Percentiles rank a stretch among this genome's conserved stretches.
Evolutionary conservation across 2,113 vertebrate genomes (phyloP).

Genomic region (Pachyramphus minor): DNA sequence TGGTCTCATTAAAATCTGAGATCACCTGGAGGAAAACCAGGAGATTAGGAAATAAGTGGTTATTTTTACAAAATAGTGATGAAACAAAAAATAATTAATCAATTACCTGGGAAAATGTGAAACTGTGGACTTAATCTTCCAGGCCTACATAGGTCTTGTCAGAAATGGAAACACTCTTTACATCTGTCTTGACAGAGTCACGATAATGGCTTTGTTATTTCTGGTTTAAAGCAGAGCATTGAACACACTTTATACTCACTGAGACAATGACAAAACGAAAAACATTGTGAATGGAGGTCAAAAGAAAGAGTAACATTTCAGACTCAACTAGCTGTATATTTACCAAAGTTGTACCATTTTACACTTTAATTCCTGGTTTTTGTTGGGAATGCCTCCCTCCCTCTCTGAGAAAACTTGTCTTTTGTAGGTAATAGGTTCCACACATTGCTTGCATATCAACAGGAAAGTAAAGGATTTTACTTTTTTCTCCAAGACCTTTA

Average conservation of each 20-base stretch:
- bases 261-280: background rate
- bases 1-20: background rate
- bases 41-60: background rate
- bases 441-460: background rate
- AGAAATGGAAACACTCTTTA: background rate
- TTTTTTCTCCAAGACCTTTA: background rate
- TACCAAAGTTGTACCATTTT: background rate
- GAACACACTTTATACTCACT: background rate
- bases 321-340: background rate
- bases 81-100: background rate
- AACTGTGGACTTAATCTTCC: background rate
- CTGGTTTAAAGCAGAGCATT: background rate
- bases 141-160: background rate
- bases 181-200: background rate
- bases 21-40: background rate
- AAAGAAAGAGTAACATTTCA: background rate
- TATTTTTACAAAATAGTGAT: background rate
- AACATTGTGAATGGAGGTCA: background rate
- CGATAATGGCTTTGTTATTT: background rate
- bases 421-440: background rate
- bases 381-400: accelerated
- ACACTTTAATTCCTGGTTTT: background rate
- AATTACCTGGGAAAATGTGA: background rate
- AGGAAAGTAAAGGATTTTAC: background rate
- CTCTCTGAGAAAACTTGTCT: background rate